Conservation (phyloP, 2,888 invertebrate genomes). For the Scelioninae gen. 1 region DNA sequence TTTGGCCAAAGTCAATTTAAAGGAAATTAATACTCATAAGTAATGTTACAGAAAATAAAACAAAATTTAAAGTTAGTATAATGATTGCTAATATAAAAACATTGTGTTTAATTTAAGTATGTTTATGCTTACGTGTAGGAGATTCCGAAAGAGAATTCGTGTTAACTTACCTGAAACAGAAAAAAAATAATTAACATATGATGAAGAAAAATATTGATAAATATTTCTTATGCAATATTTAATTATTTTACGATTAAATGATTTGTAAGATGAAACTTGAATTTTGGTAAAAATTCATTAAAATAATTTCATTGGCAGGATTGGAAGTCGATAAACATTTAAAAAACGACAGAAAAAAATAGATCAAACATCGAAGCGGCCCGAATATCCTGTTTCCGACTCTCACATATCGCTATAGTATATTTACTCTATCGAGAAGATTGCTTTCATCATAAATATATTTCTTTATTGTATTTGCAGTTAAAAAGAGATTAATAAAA, state of each 20-base stretch:
- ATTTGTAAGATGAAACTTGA: not conserved
- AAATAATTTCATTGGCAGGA: slow-evolving; percentile 27
- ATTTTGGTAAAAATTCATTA: slow-evolving; percentile 12
- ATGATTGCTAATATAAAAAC: too few relatives aligned
- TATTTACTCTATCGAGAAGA: slow-evolving; percentile 45
- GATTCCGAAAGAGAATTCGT: too few relatives aligned
- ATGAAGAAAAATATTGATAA: not conserved
- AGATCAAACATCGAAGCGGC: slow-evolving; percentile 36
- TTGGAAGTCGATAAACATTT: slow-evolving; percentile 13
- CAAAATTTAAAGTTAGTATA: too few relatives aligned
- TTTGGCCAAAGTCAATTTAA: too few relatives aligned
- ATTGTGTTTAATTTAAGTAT: too few relatives aligned
- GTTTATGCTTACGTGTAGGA: too few relatives aligned
- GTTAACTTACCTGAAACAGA: too few relatives aligned
- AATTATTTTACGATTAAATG: not conserved
- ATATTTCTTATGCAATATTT: not conserved
- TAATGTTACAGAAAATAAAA: too few relatives aligned
- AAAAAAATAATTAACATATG: too few relatives aligned
- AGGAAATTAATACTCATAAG: too few relatives aligned
- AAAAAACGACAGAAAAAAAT: slow-evolving; percentile 6
- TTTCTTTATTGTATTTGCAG: slow-evolving; percentile 34
- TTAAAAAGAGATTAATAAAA: slow-evolving; percentile 35
- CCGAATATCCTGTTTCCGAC: slow-evolving; percentile 31
- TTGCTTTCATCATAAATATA: slow-evolving; percentile 43
- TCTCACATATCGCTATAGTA: slow-evolving; percentile 20